Evolutionary conservation across 37 sponge, comb jelly and placozoan genomes (phyloP), one percentile per base, ranked within the genome.

Genomic region (Haliclona indistincta): DNA sequence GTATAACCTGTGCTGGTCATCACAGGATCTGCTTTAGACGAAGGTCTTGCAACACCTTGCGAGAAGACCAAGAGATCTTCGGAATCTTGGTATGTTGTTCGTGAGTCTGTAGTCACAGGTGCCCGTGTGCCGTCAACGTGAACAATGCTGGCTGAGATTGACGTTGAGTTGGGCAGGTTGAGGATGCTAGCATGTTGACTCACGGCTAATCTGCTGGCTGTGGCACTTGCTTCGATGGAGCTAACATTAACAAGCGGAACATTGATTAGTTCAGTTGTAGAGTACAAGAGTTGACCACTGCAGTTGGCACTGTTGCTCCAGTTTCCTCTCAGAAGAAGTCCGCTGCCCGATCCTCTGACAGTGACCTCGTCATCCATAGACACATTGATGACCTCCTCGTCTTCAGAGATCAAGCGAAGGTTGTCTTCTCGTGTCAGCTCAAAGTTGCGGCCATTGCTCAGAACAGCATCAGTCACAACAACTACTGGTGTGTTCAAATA

Each of bases 381-480:
- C 8, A 85, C 79, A 28, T 38, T 33, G 53, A 85, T 63, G 13
- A 80, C 54, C 15, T 74, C 75, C 0, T 7, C 1, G 62, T 86
- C 60, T 6, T 39, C 38, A 60, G 81, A 73, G 13, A 20, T 41
- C 28, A 86, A 70, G 0, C 3, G 0, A n/a, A 86, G 76, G 37
- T 81, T 81, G 45, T 73, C 55, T 7, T 32, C 28, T 15, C 36
- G 42, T 20, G 81, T 67, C 2, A 86, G 62, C 26, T 56, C 54
- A 39, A 45, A 69, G 39, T 68, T 74, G 2, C 71, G 43, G 1
- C 81, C 76, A 29, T 86, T 75, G 44, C 65, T 78, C 7, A 86
- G 70, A 39, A 78, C 76, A 63, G 81, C 81, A 42, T 86, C 87
- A 13, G 76, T 54, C 10, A 86, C 37, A 43, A 86, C 81, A 6